Evolutionary conservation across 92 coral and sea anemone genomes (phyloP), one percentile per base, ranked within the genome.

Genomic region (Galaxea fascicularis): DNA sequence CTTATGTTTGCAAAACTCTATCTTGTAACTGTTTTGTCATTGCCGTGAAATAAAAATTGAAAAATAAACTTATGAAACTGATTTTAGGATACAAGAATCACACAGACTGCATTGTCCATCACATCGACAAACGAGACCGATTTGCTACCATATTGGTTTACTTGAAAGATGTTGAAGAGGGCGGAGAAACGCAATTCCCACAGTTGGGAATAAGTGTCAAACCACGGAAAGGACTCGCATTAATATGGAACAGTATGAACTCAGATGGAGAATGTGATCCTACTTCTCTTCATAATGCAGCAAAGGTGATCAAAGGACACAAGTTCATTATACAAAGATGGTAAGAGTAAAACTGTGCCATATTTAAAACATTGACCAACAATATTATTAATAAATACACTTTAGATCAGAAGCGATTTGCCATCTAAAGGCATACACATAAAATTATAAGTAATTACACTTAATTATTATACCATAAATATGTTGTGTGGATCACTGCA

Each of bases 201-300:
- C 93, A 93, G 65, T 91, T 96, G 30, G 95, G 97, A 31, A 87
- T 96, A 59, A 94, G 92, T 25, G 99, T 96, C 4, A 96, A 91
- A 82, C 99, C 99, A 16, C 95, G 89, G 68, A 94, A 92, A 78
- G 99, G 99, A 12, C 94, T 95, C 29, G 99, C 99, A 1, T 90
- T 96, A 22, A 89, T 96, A 56, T 96, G 99, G 99, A 96, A 96
- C 92, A 96, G 95, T 67, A 96, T 96, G 99, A 92, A 84, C 44
- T 62, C 71, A 3, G 86, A 79, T 58, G 99, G 98, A 10, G 88
- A 94, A 53, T 96, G 99, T 58, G 99, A 96, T 58, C 94, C 97
- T 12, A 73, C 89, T 4, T 96, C 99, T 2, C 68, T 96, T 54
- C 99, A 96, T 84, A 94, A 96, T 85, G 99, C 99, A 16, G 94